phyloP scores from a whole-genome alignment of 1,140 invertebrate genomes.

The Nymphalis io region DNA sequence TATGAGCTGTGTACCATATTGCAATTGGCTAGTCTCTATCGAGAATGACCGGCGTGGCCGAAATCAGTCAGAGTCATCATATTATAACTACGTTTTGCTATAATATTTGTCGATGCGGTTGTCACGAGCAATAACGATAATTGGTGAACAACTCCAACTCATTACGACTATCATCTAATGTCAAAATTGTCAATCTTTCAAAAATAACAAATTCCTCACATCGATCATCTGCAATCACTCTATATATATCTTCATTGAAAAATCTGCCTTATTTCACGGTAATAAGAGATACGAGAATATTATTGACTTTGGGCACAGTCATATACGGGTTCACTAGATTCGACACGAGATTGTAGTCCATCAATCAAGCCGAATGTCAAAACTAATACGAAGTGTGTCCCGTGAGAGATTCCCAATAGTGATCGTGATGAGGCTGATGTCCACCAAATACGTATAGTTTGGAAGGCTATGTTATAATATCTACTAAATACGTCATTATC shows the following conservation, averaged over 20 bases:
- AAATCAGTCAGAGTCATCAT: too few species aligned
- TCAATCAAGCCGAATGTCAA: slow-evolving; percentile 79
- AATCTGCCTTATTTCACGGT: slow-evolving; percentile 32
- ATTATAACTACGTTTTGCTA: too few species aligned
- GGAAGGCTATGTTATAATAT: background rate
- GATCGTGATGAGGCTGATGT: slow-evolving; percentile 35
- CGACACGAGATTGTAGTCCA: slow-evolving; percentile 72
- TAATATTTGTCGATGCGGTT: too few species aligned
- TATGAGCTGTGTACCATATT: too few species aligned
- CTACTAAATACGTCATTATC: background rate
- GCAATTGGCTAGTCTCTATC: too few species aligned
- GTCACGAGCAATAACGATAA: background rate
- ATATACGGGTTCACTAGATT: slow-evolving; percentile 71
- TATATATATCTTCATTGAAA: slow-evolving; percentile 29
- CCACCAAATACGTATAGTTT: slow-evolving; percentile 3
- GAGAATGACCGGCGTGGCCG: too few species aligned
- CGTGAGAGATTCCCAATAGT: slow-evolving; percentile 72
- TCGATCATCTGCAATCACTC: slow-evolving; percentile 47
- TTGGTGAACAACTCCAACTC: background rate
- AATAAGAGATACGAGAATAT: slow-evolving; percentile 30
- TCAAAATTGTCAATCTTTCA: slow-evolving; percentile 52
- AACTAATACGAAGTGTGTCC: slow-evolving; percentile 77
- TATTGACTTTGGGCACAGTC: slow-evolving; percentile 35
- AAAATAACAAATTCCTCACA: slow-evolving; percentile 59
- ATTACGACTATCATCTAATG: slow-evolving; percentile 42